phyloP scores from a whole-genome alignment of 2,888 invertebrate genomes.

The Strigamia maritima region DNA sequence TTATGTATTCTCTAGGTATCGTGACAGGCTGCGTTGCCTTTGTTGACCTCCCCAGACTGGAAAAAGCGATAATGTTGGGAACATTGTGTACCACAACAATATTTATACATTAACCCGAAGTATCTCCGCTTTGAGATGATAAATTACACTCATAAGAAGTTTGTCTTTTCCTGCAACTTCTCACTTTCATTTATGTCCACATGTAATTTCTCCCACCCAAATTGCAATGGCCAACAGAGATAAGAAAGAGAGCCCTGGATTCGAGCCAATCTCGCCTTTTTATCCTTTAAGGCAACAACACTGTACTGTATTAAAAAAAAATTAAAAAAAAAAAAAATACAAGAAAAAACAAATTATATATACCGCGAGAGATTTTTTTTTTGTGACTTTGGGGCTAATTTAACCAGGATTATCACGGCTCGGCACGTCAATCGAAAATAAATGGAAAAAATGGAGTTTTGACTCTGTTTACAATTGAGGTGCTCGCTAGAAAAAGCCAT shows the following conservation, averaged over 20 bases:
- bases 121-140: no score
- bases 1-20: no score
- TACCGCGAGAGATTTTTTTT: not conserved
- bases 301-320: not conserved
- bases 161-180: no score
- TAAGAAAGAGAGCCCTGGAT: not conserved
- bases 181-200: no score
- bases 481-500: not conserved
- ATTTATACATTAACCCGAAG: no score
- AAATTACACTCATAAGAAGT: no score
- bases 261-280: not conserved
- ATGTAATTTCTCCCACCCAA: no score
- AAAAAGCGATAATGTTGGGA: no score
- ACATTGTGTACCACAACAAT: no score
- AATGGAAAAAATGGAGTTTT: not conserved
- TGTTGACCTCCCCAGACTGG: no score
- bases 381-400: not conserved
- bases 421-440: not conserved
- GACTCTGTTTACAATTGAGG: not conserved
- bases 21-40: no score
- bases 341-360: not conserved
- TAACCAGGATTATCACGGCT: not conserved
- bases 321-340: not conserved
- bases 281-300: not conserved
- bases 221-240: not conserved